These are phyloP conservation scores for Pimpla rufipes DNA, from an alignment of 2,888 invertebrate species.

Conservation along the genomic window DNA sequence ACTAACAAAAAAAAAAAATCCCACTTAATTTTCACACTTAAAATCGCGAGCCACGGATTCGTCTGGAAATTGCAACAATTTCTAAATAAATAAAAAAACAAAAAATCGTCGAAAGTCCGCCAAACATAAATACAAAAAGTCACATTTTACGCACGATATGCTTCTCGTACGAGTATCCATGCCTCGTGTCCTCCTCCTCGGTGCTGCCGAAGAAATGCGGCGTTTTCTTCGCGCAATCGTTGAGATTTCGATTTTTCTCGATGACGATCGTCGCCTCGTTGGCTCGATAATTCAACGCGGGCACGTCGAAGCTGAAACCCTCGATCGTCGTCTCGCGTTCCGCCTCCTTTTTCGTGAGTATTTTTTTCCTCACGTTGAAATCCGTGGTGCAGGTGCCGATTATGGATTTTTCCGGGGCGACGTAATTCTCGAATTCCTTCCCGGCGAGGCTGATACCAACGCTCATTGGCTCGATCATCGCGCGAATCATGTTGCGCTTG, in stretches of 20 bases:
- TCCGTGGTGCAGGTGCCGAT: slow-evolving; percentile 49
- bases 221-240: slow-evolving; percentile 55
- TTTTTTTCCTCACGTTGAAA: slow-evolving; percentile 7
- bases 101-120: too few species aligned
- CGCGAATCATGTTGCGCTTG: slow-evolving; percentile 25
- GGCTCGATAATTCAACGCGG: background rate
- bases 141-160: slow-evolving; percentile 23
- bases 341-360: background rate
- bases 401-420: slow-evolving; percentile 27
- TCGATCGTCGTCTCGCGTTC: background rate
- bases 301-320: background rate
- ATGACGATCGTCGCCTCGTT: slow-evolving; percentile 52
- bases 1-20: too few species aligned
- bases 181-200: background rate
- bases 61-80: background rate
- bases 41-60: too few species aligned
- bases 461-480: slow-evolving; percentile 40
- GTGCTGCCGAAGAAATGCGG: slow-evolving; percentile 55
- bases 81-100: slow-evolving; percentile 8
- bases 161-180: background rate
- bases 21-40: too few species aligned
- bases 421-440: background rate
- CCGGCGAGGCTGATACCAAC: slow-evolving; percentile 39
- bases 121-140: background rate
- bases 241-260: slow-evolving; percentile 54